Evolutionary conservation across 2,113 vertebrate species (phyloP).

Genomic region (Todiramphus chloris): DNA sequence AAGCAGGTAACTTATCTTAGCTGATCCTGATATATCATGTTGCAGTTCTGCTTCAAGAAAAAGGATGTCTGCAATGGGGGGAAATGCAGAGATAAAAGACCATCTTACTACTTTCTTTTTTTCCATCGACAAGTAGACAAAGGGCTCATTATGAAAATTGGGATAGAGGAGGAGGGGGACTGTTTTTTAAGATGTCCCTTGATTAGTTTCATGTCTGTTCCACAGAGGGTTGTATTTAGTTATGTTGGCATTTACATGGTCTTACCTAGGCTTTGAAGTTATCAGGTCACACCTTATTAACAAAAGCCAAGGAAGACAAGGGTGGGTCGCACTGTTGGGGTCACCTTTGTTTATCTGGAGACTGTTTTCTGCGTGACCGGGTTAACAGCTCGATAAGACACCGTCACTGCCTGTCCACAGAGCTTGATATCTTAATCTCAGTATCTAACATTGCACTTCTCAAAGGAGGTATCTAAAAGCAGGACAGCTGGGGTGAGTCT

Average conservation of each 20-base stretch:
- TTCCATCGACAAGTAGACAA: not conserved
- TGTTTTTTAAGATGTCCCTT: not conserved
- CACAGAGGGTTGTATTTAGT: not conserved
- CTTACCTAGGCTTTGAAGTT: conserved; percentile 35
- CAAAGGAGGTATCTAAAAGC: not conserved
- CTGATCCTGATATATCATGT: not conserved
- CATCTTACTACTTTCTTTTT: not conserved
- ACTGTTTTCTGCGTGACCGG: not conserved
- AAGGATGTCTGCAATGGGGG: not conserved
- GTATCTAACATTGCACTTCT: not conserved
- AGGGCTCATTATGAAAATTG: not conserved
- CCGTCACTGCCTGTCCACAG: not conserved
- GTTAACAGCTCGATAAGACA: not conserved
- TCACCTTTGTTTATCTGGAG: conserved; percentile 24
- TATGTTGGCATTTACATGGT: not conserved
- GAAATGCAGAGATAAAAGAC: not conserved
- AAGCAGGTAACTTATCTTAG: not conserved
- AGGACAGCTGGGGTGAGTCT: not conserved
- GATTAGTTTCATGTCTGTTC: conserved; percentile 2
- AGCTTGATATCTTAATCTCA: not conserved
- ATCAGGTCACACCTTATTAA: conserved; percentile 39
- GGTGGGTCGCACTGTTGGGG: not conserved
- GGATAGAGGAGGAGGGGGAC: not conserved
- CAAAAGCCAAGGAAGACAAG: not conserved
- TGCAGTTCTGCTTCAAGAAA: not conserved